A percentile compares a stretch with the other conserved stretches of the same genome.
phyloP scores from a whole-genome alignment of 2,797 vertebrate species.

The Periophthalmus magnuspinnatus region DNA sequence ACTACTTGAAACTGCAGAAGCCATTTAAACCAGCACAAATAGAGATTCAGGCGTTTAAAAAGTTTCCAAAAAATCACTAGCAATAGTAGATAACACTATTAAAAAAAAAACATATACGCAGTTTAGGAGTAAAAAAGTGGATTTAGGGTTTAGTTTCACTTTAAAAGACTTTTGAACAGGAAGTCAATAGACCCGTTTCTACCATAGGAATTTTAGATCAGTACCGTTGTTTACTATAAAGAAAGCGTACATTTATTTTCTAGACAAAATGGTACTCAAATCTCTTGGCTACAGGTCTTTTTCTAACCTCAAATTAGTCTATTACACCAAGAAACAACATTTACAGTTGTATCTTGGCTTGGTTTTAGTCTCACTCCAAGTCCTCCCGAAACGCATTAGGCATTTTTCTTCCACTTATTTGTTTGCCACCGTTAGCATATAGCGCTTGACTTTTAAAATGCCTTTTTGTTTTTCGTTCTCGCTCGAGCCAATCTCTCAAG shows the following conservation, averaged over 20 bases:
- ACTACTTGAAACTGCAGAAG: too few species aligned
- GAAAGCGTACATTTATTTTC: background rate
- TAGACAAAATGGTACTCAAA: background rate
- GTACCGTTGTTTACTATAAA: too few species aligned
- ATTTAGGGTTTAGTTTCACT: too few species aligned
- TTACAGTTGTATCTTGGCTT: background rate
- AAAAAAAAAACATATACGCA: too few species aligned
- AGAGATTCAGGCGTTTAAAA: too few species aligned
- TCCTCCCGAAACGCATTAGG: slow-evolving; percentile 13
- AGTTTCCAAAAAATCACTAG: too few species aligned
- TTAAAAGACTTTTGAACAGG: background rate
- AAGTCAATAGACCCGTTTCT: too few species aligned
- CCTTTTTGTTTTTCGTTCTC: background rate
- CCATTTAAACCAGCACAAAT: too few species aligned
- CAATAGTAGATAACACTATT: too few species aligned
- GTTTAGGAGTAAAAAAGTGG: too few species aligned
- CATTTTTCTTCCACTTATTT: slow-evolving; percentile 20
- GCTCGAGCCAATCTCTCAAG: slow-evolving; percentile 14
- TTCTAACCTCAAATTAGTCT: background rate
- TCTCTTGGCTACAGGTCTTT: background rate
- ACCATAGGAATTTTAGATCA: too few species aligned
- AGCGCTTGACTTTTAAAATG: slow-evolving; percentile 11
- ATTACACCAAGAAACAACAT: background rate
- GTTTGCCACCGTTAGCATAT: background rate
- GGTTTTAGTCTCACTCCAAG: background rate